Evolutionary conservation across 2,888 invertebrate species (phyloP).

Genomic region (Lamproptera curius): DNA sequence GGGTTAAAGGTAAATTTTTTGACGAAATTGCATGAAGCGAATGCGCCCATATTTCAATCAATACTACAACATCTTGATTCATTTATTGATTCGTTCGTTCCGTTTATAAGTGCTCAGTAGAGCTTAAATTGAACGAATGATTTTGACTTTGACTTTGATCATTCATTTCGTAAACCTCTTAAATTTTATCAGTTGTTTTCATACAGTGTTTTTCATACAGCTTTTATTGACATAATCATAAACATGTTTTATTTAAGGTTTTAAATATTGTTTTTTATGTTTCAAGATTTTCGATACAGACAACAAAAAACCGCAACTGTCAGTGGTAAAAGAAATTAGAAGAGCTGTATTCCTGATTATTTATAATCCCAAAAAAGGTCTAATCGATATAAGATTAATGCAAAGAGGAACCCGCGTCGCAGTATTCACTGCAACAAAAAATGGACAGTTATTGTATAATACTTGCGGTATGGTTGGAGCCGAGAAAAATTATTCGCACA

Average conservation of each 20-base stretch:
- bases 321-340: slow-evolving; percentile 69
- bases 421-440: slow-evolving; percentile 93
- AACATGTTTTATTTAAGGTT: background rate
- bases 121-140: too few relatives aligned
- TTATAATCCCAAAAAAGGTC: slow-evolving; percentile 94
- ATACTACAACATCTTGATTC: too few relatives aligned
- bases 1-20: too few relatives aligned
- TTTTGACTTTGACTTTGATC: too few relatives aligned
- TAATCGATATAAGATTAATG: slow-evolving; percentile 95
- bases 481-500: slow-evolving; percentile 72
- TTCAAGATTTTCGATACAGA: slow-evolving; percentile 68
- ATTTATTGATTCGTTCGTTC: too few relatives aligned
- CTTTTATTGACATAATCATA: too few relatives aligned
- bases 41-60: too few relatives aligned
- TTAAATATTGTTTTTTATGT: slow-evolving; percentile 5
- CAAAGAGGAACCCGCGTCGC: slow-evolving; percentile 94
- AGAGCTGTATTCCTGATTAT: slow-evolving; percentile 92
- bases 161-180: too few relatives aligned
- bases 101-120: too few relatives aligned
- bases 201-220: too few relatives aligned
- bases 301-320: slow-evolving; percentile 60
- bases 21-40: too few relatives aligned
- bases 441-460: slow-evolving; percentile 88
- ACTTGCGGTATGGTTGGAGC: slow-evolving; percentile 90
- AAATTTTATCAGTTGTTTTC: too few relatives aligned